A percentile compares a stretch with the other conserved stretches of the same genome.
Evolutionary conservation across 1,140 invertebrate species (phyloP).

Genomic region (Ceratoteleas bidentatus): DNA sequence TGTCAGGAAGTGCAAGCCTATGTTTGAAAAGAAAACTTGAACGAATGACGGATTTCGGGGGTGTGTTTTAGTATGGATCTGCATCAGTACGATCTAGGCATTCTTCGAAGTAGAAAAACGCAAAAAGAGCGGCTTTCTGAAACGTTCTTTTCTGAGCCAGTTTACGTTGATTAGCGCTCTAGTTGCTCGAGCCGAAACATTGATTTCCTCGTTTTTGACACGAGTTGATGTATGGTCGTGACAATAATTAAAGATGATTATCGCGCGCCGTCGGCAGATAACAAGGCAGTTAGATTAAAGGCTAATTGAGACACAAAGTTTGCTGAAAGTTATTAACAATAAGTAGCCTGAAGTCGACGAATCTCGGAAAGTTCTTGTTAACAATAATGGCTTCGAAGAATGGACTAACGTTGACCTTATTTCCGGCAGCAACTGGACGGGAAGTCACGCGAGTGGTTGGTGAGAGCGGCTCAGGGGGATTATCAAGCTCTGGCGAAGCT

Average conservation of each 20-base stretch:
- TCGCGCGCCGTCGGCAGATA: slow-evolving; percentile 37
- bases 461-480: slow-evolving; percentile 90
- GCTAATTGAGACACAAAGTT: slow-evolving; percentile 60
- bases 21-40: too few species aligned
- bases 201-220: slow-evolving; percentile 14
- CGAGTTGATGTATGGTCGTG: slow-evolving; percentile 26
- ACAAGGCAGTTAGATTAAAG: slow-evolving; percentile 45
- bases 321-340: slow-evolving; percentile 58
- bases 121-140: too few species aligned
- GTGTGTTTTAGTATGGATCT: too few species aligned
- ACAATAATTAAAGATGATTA: slow-evolving; percentile 63
- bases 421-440: slow-evolving; percentile 82
- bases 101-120: too few species aligned
- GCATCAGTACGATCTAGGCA: too few species aligned
- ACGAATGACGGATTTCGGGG: too few species aligned
- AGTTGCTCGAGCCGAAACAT: background rate
- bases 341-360: slow-evolving; percentile 49
- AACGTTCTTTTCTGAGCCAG: too few species aligned
- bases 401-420: slow-evolving; percentile 64
- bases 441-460: slow-evolving; percentile 92
- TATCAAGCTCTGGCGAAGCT: slow-evolving; percentile 91
- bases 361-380: slow-evolving; percentile 51
- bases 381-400: slow-evolving; percentile 56
- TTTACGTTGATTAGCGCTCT: background rate
- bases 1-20: too few species aligned